Base-by-base conservation (phyloP, 2,888 invertebrate species). In the Tenthredo mesomela region DNA sequence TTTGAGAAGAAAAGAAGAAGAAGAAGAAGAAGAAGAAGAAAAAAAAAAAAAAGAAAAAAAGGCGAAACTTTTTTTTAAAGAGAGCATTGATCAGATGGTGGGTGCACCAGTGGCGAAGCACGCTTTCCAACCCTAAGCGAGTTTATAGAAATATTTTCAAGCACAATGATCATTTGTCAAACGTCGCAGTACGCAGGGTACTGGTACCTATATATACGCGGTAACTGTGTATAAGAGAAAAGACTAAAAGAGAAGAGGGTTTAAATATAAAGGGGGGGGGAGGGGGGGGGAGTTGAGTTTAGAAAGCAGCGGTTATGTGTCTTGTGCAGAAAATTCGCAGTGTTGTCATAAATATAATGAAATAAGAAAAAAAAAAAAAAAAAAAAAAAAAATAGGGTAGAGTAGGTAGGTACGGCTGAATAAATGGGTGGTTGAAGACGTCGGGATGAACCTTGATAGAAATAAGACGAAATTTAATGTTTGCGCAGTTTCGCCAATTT, bases 151-250 rank as follows among this genome's bases (percentile, higher is more conserved):
- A 82, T 82, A 82, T 82, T 82, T 82, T 70, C 70, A 50, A 65
- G 82, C 82, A 70, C 67, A 82, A 82, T 82, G 67, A 70, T 82
- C 82, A 82, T 82, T 82, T 82, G 82, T 82, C 82, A 82, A 82
- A 82, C 82, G 82, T 82, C 82, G 47, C 47, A 82, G 65, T 82
- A 2, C 47, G 47, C 47, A 47, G 12, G 80, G 21, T 77, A 78
- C n/a, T 29, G 2, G 29, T 29, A 29, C 1, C 1, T 43, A 37
- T 71, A 37, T 37, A 50, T n/a, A n/a, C n/a, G n/a, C 10, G 58
- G 40, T n/a, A 21, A 29, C 54, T 10, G 77, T 65, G 29, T 65
- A 25, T 65, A 25, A 75, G 65, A 80, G 71, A 43, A 29, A 37
- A 82, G 75, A 73, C 47, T 67, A 25, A 61, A 25, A 50, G 54